Evolutionary conservation across 2,113 vertebrate genomes (phyloP).

Genomic region (Ctenomys sociabilis): DNA sequence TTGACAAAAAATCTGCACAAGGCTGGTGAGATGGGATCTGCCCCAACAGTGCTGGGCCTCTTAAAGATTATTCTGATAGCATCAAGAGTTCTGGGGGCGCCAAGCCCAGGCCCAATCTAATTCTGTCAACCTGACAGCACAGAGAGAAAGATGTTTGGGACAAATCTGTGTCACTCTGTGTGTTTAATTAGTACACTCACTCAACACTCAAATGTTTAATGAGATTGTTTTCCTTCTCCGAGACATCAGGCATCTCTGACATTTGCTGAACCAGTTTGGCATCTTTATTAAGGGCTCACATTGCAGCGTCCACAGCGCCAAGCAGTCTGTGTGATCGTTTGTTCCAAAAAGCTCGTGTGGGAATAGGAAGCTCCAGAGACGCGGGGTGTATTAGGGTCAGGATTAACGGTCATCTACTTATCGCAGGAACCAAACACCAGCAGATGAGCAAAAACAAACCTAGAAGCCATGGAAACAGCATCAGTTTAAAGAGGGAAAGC

Average conservation of each 20-base stretch:
- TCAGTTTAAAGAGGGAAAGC: neutral
- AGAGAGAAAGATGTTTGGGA: neutral
- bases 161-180: neutral
- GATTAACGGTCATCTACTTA: neutral
- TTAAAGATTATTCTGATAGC: fast-evolving
- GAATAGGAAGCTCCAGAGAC: neutral
- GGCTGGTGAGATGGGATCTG: fast-evolving
- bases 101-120: fast-evolving
- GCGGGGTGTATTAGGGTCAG: neutral
- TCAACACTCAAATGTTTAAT: slow-evolving; percentile 14
- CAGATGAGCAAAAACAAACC: neutral
- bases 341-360: slow-evolving; percentile 7
- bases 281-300: neutral
- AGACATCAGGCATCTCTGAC: slow-evolving; percentile 61
- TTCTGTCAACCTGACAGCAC: fast-evolving
- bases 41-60: fast-evolving
- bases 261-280: slow-evolving; percentile 54
- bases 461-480: neutral
- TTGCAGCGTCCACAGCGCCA: neutral
- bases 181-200: neutral
- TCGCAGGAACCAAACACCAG: neutral
- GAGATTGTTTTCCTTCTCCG: neutral
- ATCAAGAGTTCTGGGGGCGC: fast-evolving
- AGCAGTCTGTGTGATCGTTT: neutral
- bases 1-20: fast-evolving